Evolutionary conservation across 2,888 invertebrate species (phyloP).

Genomic region (Onchidella celtica): DNA sequence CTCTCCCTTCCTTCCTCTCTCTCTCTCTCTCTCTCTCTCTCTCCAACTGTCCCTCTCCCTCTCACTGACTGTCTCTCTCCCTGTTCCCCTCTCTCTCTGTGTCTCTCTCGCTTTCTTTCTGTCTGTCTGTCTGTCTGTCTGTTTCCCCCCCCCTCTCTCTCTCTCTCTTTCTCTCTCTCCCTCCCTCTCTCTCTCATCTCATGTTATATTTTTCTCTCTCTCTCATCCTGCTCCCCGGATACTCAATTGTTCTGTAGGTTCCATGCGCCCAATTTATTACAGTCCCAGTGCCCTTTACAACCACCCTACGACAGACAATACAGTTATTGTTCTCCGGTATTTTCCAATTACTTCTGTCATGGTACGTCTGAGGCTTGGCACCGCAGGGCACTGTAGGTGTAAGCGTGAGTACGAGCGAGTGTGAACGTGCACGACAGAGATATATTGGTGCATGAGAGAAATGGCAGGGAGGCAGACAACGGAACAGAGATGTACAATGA

Average conservation of each 20-base stretch:
- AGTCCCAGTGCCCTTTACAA: slow-evolving; percentile 11
- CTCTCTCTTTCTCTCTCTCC: slow-evolving; percentile 10
- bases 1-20: slow-evolving; percentile 10
- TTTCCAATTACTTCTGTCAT: neutral
- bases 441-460: no score
- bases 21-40: slow-evolving; percentile 4
- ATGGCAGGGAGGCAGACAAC: no score
- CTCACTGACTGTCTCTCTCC: no score
- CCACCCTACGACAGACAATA: no score
- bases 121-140: no score
- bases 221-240: neutral
- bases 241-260: no score
- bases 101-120: no score
- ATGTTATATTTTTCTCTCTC: no score
- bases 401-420: neutral
- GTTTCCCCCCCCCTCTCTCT: slow-evolving; percentile 10
- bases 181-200: no score
- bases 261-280: neutral
- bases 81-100: no score
- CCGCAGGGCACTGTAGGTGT: neutral
- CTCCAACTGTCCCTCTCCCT: neutral
- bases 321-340: neutral
- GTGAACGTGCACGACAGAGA: neutral
- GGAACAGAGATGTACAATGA: no score
- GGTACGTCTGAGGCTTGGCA: neutral